These are phyloP conservation scores for Pseudobourletiella spinata DNA, from an alignment of 1,140 invertebrate genomes.

Conservation along the genomic window DNA sequence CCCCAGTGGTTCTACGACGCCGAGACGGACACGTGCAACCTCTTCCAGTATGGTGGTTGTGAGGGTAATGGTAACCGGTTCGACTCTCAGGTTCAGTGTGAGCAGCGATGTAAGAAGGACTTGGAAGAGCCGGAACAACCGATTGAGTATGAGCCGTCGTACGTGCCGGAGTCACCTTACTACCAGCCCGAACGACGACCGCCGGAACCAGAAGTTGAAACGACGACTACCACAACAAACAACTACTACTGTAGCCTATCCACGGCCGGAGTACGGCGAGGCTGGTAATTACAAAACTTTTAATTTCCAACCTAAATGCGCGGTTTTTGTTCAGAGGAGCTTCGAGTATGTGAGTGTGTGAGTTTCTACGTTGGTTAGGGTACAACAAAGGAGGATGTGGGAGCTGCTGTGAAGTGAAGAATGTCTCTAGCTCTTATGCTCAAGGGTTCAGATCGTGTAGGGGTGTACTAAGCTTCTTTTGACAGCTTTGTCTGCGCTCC, in stretches of 20 bases:
- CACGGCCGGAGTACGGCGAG: neutral
- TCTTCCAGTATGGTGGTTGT: conserved; percentile 58
- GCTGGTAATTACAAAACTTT: neutral
- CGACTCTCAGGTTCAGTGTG: conserved; percentile 22
- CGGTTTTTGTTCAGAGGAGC: neutral
- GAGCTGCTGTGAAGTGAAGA: neutral
- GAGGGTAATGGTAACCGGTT: conserved; percentile 59
- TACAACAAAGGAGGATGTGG: neutral
- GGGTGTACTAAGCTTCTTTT: too few species aligned
- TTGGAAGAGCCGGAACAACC: neutral
- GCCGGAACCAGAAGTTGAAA: neutral
- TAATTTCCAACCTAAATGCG: neutral
- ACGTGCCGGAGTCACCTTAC: neutral
- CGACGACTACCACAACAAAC: neutral
- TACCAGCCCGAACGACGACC: neutral
- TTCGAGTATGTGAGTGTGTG: too few species aligned
- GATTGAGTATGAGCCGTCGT: neutral
- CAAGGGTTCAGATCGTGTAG: too few species aligned
- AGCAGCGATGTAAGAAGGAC: conserved; percentile 28
- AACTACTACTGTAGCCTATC: neutral
- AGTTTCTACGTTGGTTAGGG: too few species aligned
- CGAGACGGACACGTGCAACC: conserved; percentile 51
- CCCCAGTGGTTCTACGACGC: conserved; percentile 66
- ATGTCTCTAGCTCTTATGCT: too few species aligned
- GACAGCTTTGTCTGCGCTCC: too few species aligned